Base-by-base conservation (phyloP, 2,888 invertebrate species). In the Rhagophthalmus giganteus region DNA sequence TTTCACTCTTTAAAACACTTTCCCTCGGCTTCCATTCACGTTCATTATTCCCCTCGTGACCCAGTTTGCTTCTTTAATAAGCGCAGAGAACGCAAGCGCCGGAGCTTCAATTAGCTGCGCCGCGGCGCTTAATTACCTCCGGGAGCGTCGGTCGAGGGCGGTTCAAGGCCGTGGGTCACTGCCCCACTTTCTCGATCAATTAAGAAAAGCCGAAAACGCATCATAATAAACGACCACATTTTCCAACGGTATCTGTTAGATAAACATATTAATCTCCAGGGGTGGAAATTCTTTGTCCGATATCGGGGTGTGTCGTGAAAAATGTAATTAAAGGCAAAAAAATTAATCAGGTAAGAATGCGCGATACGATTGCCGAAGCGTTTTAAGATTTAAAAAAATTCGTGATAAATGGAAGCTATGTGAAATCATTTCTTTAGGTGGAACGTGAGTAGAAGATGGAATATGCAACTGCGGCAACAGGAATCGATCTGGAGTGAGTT, bases 1-100 rank as follows among this genome's bases (percentile, higher is more conserved):
- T 74, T 74, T 73, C 71, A 70, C 74, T 72, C 72, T 72, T 73
- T 71, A 71, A 71, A 72, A 73, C 71, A 72, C 74, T 74, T 74
- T 74, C 72, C 69, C 73, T 71, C 69, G 71, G 69, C 71, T 72
- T 71, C 66, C 69, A 66, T 67, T 68, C 62, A 61, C 68, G 67
- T 68, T 73, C 72, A 72, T 72, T 72, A 72, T 72, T 72, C 68
- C 71, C 73, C 72, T 69, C 68, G 67, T 71, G 70, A 72, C 72
- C 72, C 65, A 72, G 69, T 70, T 68, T 66, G 70, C 70, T 68
- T 71, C 72, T 70, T 72, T 72, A 72, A 72, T 72, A 71, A 72
- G 68, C 63, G 67, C 60, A 58, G 59, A 62, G 65, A 58, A 68
- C 70, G 70, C 71, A 69, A 64, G 71, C 71, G 71, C 71, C 62